These are phyloP conservation scores for Danio tinwini DNA, from an alignment of 2,797 vertebrate species.

Conservation along the genomic window DNA sequence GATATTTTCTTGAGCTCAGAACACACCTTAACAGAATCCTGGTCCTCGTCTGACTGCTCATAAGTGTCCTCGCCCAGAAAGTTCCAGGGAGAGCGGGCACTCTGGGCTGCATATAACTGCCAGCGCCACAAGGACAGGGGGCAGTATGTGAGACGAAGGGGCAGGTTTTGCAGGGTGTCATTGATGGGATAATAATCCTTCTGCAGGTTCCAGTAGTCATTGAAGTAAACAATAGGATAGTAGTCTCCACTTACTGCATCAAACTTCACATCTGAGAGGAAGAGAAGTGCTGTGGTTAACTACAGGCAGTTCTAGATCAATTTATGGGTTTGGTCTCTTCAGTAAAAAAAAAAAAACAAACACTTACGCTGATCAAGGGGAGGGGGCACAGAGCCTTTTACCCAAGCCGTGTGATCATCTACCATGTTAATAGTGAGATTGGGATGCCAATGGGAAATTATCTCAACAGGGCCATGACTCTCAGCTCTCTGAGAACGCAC, in stretches of 20 bases:
- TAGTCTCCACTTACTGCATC: constrained; percentile 94
- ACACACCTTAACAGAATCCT: constrained; percentile 93
- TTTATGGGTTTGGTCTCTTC: neutral
- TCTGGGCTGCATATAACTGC: constrained; percentile 96
- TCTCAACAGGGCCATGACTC: constrained; percentile 92
- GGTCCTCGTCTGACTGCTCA: constrained; percentile 95
- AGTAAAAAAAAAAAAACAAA: neutral
- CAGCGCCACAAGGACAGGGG: constrained; percentile 94
- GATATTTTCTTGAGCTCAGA: neutral
- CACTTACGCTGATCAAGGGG: constrained; percentile 93
- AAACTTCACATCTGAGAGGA: constrained; percentile 88
- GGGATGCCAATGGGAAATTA: constrained; percentile 98
- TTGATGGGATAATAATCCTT: constrained; percentile 95
- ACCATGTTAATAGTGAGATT: constrained; percentile 98
- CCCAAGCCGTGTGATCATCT: constrained; percentile 97
- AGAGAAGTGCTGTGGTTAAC: constrained; percentile 27
- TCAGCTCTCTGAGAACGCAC: constrained; percentile 76
- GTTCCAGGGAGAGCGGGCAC: constrained; percentile 91
- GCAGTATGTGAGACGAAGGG: constrained; percentile 88
- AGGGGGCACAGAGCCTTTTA: constrained; percentile 92
- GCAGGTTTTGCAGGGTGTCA: constrained; percentile 81
- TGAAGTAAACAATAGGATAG: constrained; percentile 96
- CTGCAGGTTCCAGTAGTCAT: constrained; percentile 99
- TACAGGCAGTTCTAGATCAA: neutral
- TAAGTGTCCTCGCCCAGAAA: constrained; percentile 93